Percentiles rank a stretch among this genome's conserved stretches.
Evolutionary conservation across 1,140 invertebrate genomes (phyloP).

Genomic region (Papilio glaucus): DNA sequence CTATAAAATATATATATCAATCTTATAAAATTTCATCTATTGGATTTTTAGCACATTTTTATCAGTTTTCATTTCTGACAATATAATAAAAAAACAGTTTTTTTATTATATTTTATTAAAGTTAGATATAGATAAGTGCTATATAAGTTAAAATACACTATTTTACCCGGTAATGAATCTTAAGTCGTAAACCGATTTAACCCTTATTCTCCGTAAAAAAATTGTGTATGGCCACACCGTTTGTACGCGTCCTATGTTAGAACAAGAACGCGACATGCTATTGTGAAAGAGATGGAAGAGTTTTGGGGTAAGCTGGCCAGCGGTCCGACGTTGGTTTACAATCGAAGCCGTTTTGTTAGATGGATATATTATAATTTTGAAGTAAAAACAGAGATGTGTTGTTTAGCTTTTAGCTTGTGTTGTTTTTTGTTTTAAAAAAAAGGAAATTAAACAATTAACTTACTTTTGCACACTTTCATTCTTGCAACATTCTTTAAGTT

Average conservation of each 20-base stretch:
- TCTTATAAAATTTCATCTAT: no score
- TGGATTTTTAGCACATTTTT: no score
- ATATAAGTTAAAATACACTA: no score
- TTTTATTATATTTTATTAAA: no score
- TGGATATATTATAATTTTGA: neutral
- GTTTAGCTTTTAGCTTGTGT: neutral
- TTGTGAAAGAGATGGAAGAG: conserved; percentile 59
- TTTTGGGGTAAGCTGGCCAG: conserved; percentile 72
- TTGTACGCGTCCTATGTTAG: conserved; percentile 42
- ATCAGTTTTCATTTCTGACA: no score
- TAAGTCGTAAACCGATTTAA: conserved; percentile 9
- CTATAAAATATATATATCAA: no score
- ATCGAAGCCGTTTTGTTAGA: conserved; percentile 42
- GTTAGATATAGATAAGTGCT: no score
- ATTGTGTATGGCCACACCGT: conserved; percentile 54
- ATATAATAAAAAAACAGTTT: no score
- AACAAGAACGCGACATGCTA: conserved; percentile 52
- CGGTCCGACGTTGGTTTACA: conserved; percentile 59
- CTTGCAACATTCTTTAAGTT: no score
- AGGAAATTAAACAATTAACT: neutral
- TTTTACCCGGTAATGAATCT: no score
- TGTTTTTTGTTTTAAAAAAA: conserved; percentile 30
- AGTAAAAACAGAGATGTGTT: neutral
- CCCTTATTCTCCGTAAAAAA: conserved; percentile 34
- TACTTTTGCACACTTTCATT: no score